Conservation (phyloP, 2,888 invertebrate species). For the Pandemis cinnamomeana region DNA sequence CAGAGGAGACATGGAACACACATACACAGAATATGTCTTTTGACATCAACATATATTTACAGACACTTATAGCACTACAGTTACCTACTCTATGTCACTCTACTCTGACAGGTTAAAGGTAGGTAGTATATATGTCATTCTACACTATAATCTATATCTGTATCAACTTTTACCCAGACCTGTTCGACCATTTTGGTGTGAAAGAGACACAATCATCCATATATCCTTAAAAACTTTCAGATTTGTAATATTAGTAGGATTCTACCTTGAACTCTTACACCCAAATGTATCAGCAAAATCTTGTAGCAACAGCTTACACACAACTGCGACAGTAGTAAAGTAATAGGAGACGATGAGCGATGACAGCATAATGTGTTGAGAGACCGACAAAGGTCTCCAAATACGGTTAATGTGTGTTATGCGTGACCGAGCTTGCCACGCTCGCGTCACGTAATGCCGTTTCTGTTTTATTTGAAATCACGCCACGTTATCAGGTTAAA, state of each 20-base stretch:
- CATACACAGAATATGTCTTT: no score
- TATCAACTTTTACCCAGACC: no score
- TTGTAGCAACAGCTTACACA: not conserved
- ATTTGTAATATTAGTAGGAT: no score
- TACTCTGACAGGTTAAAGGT: no score
- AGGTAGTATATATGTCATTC: no score
- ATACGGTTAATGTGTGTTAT: conserved; percentile 40
- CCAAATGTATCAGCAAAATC: not conserved
- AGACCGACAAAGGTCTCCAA: conserved; percentile 37
- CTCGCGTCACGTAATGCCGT: conserved; percentile 29
- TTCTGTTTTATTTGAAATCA: conserved; percentile 30
- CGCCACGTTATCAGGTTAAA: conserved; percentile 34
- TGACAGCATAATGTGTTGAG: conserved; percentile 35
- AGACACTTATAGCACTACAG: no score
- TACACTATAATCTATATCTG: no score
- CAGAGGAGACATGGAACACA: not conserved
- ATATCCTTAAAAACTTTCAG: no score
- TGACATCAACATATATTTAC: no score
- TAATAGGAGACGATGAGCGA: conserved; percentile 28
- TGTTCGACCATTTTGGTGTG: no score
- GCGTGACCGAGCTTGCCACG: conserved; percentile 37
- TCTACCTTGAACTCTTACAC: not conserved
- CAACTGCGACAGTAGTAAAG: not conserved
- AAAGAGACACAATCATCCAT: no score
- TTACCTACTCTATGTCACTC: no score